Base-by-base conservation (phyloP, 2,113 vertebrate genomes). In the Craseonycteris thonglongyai region DNA sequence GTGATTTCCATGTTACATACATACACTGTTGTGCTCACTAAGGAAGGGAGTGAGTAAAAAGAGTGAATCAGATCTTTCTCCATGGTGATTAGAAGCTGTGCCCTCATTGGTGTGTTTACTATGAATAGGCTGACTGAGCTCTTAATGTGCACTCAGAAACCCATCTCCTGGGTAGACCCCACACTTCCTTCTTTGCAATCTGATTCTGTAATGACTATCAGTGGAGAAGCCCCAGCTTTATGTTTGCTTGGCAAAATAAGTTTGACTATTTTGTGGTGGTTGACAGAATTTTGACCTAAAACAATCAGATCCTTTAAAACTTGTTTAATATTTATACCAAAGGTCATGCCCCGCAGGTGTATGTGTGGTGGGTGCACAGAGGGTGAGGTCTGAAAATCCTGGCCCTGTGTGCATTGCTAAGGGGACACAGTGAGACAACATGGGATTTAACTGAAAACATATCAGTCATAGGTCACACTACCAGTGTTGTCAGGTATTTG, bases 401-500 rank as follows among this genome's bases (percentile, higher is more conserved):
- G 0, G 96, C 93, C 58, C 66, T 0, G 86, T 76, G 63, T n/a
- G n/a, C n/a, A 0, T 22, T 30, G 7, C 91, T 82, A 56, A 85
- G 96, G 75, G 96, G 95, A 91, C 85, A 92, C n/a, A 1, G 3
- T 42, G 97, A 96, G 96, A 95, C 96, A 96, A 74, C 86, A 90
- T 66, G 63, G 93, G 91, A 82, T 93, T 86, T 45, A 92, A 96
- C 42, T 22, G 90, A 96, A 95, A 98, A 96, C 97, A 95, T 30
- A 0, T 97, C 96, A 84, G 6, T 97, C 96, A 94, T 97, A 97
- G 93, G 96, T 97, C 98, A 98, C 98, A 97, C 97, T 98, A 97
- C 97, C 97, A 98, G 98, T 98, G 98, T 98, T 98, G 98, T 98
- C 97, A 95, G 97, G 98, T 98, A 92, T 98, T 98, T 96, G 98